phyloP scores from a whole-genome alignment of 2,888 invertebrate species.

The Dicyrtoma fusca region DNA sequence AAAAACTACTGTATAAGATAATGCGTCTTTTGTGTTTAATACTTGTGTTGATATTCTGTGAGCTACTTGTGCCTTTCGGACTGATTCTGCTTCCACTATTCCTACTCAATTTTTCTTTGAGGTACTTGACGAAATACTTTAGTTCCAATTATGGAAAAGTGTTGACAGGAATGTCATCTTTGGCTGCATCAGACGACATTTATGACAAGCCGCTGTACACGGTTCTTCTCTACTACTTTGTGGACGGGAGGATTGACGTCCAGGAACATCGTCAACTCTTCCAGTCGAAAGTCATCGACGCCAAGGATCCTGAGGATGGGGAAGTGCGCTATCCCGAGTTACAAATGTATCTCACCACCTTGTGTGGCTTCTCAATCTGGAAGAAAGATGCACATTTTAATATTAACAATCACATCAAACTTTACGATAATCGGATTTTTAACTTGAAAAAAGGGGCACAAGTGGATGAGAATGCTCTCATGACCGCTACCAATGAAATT shows the following conservation, averaged over 20 bases:
- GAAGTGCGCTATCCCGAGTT: slow-evolving; percentile 9
- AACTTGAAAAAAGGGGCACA: not conserved
- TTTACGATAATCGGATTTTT: slow-evolving; percentile 2
- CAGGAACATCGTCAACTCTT: slow-evolving; percentile 22
- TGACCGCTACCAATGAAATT: slow-evolving; percentile 23
- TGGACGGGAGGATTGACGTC: slow-evolving; percentile 24
- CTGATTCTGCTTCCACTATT: slow-evolving; percentile 15
- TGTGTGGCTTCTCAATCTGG: slow-evolving; percentile 23
- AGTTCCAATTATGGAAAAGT: slow-evolving; percentile 16
- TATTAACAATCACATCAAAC: slow-evolving; percentile 19
- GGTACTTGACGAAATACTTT: not conserved
- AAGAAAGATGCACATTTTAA: slow-evolving; percentile 27
- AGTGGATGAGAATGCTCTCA: slow-evolving; percentile 21
- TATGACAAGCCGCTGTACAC: slow-evolving; percentile 27
- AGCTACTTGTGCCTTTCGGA: slow-evolving; percentile 16
- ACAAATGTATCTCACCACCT: not conserved
- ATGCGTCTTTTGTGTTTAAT: not conserved
- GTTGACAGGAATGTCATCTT: slow-evolving; percentile 25
- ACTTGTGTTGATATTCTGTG: not conserved
- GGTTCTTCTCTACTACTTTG: slow-evolving; percentile 29
- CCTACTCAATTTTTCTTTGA: slow-evolving; percentile 5
- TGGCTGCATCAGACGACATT: slow-evolving; percentile 28
- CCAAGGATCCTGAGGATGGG: not conserved
- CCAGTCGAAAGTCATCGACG: not conserved
- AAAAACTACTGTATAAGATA: not conserved